Evolutionary conservation across 2,797 vertebrate genomes (phyloP), one percentile per base, ranked within the genome.

Genomic region (Sciurus vulgaris): DNA sequence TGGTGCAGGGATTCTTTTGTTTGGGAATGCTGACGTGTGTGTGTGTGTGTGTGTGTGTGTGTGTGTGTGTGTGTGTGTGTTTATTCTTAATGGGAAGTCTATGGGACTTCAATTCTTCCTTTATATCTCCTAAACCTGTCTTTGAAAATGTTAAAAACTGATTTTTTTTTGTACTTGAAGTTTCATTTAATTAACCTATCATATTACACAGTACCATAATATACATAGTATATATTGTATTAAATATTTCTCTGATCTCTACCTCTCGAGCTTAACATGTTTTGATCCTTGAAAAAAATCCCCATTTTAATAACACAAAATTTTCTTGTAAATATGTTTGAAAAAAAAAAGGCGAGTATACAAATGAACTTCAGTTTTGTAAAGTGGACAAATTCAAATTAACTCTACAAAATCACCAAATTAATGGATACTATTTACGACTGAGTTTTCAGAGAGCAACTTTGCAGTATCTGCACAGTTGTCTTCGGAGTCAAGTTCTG

Each of bases 401-500:
- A 69, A 83, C 20, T 13, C 86, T 44, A 44, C 30, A 63, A 88
- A 79, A 15, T 5, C 15, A 33, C 41, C 61, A 33, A 70, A n/a
- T 87, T 54, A 78, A 51, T 44, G 7, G 14, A 35, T 83, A 20
- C 11, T 69, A 1, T 26, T 76, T 67, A 26, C 41, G 41, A n/a
- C 28, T 44, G 63, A 54, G 28, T 81, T 96, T 93, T 83, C 35
- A 38, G 65, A 81, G 28, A 51, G 11, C 51, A 67, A n/a, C 49
- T 82, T 78, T 59, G 54, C 28, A 30, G 0, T 65, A 47, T 79
- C 54, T 86, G 33, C 70, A 65, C 33, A 61, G 11, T 89, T 96
- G 69, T 90, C 95, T 96, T 97, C 69, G 90, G 54, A 96, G 61
- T 78, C 91, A 88, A 89, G 65, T 87, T 96, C 91, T 73, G 63